A percentile compares a stretch with the other conserved stretches of the same genome.
phyloP scores from a whole-genome alignment of 64 coral and sea anemone species.

The Pocillopora verrucosa region DNA sequence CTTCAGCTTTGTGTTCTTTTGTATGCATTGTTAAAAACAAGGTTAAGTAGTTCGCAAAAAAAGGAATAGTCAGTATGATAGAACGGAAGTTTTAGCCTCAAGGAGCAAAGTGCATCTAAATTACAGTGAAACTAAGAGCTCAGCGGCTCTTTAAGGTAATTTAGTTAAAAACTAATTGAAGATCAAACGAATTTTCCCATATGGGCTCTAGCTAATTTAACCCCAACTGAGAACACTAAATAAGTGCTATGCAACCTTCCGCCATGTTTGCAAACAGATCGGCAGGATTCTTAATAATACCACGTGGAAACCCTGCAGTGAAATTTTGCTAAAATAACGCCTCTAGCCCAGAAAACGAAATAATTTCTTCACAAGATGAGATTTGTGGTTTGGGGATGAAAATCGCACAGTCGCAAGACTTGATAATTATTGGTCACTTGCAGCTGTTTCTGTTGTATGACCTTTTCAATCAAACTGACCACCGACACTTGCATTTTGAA shows the following conservation, averaged over 20 bases:
- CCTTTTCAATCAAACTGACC: neutral
- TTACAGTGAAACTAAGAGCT: neutral
- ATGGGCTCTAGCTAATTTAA: neutral
- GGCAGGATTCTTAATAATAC: neutral
- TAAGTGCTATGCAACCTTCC: neutral
- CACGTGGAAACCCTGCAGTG: slow-evolving; percentile 31
- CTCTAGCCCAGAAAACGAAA: neutral
- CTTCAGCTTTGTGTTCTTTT: neutral
- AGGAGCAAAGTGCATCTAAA: neutral
- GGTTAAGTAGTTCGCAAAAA: neutral
- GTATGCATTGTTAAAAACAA: neutral
- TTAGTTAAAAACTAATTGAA: neutral
- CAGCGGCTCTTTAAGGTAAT: neutral
- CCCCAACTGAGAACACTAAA: slow-evolving; percentile 9
- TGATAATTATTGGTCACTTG: neutral
- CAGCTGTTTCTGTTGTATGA: neutral
- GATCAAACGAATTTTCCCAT: neutral
- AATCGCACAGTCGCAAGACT: neutral
- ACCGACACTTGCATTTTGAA: neutral
- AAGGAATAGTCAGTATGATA: neutral
- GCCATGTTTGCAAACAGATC: slow-evolving; percentile 25
- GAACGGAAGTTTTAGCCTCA: neutral
- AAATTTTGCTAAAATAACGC: neutral
- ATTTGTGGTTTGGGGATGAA: neutral
- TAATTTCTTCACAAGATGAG: neutral